Evolutionary conservation across 2,113 vertebrate species (phyloP), one percentile per base, ranked within the genome.

Genomic region (Spheniscus mendiculus): DNA sequence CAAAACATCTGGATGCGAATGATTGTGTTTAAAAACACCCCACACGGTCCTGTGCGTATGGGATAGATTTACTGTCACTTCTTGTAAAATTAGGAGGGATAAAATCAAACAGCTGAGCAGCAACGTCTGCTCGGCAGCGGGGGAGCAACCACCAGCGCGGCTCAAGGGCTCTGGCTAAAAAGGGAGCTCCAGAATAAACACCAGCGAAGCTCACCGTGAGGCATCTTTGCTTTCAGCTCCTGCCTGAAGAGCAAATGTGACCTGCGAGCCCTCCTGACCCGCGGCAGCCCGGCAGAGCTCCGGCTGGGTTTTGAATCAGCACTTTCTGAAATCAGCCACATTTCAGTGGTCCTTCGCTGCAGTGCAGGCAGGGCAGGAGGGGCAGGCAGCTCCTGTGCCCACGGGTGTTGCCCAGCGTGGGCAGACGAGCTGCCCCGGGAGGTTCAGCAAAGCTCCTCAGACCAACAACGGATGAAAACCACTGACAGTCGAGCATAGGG

Each of bases 1-100:
- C 79, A 49, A 71, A 74, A 56, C 91, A 83, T 93, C 89, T 90
- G 89, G 78, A 86, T 83, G 87, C 3, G 1, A 93, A 93, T 20
- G 69, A 21, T 42, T 71, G 52, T 71, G 96, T 86, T 42, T 42
- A 42, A 42, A 73, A 96, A 94, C 40, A 69, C 73, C 93, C 80
- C 66, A 8, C 89, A 63, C 2, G 1, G 59, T 77, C 74, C 83
- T 81, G 30, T 29, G 86, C 45, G 7, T 56, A 44, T 1, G 0
- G 71, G 79, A 93, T 83, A 44, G 89, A 97, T 94, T 95, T 91
- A 71, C 90, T 92, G 89, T 92, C 93, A 83, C 88, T 92, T 87
- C 92, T 87, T 69, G 58, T 95, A 77, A 84, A 93, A 93, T 78
- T 77, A 71, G 80, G 80, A 95, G 62, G 50, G 92, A 72, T 92